These are phyloP conservation scores for Bos indicus DNA, from an alignment of 2,113 vertebrate genomes.

Conservation along the genomic window DNA sequence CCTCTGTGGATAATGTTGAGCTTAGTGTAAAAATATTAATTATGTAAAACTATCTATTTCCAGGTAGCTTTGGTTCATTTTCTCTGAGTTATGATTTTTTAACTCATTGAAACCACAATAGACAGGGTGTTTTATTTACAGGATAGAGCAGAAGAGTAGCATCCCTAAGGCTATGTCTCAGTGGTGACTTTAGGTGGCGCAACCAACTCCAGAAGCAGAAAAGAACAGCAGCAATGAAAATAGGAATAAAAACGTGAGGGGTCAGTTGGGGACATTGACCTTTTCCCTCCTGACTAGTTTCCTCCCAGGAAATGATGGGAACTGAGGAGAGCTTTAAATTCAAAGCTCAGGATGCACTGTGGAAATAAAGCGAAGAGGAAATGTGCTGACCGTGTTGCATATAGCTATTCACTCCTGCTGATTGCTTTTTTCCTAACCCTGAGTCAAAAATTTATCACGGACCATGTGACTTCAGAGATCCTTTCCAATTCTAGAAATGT, in stretches of 20 bases:
- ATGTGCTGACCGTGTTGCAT: neutral
- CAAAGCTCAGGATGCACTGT: neutral
- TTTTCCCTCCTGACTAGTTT: neutral
- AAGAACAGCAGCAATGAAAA: neutral
- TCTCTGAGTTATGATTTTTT: neutral
- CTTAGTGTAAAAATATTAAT: neutral
- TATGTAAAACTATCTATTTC: neutral
- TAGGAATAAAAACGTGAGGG: neutral
- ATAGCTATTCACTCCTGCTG: neutral
- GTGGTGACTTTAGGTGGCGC: neutral
- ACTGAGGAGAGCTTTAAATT: neutral
- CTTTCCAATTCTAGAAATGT: neutral
- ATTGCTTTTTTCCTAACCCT: slow-evolving; percentile 34
- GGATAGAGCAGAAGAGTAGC: neutral
- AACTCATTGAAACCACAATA: neutral
- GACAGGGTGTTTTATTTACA: neutral
- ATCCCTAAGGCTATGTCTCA: neutral
- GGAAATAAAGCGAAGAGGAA: neutral
- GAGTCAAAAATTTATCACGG: slow-evolving; percentile 39
- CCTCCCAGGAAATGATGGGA: neutral
- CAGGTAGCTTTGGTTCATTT: neutral
- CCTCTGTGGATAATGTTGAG: neutral
- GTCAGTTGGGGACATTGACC: neutral
- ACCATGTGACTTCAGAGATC: neutral
- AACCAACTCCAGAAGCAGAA: neutral